Evolutionary conservation across 1,140 invertebrate genomes (phyloP).

Genomic region (Drosophila equinoxialis): DNA sequence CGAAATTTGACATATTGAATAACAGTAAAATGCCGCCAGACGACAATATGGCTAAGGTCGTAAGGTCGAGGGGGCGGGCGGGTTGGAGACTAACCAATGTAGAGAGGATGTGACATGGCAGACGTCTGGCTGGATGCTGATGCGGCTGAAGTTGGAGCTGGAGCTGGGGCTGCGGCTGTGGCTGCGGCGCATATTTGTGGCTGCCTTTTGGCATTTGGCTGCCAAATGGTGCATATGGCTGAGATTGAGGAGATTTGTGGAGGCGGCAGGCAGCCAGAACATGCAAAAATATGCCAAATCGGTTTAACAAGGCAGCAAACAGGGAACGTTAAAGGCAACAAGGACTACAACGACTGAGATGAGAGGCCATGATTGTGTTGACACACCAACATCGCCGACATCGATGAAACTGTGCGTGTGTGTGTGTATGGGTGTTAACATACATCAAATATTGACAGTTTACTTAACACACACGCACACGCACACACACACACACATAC

Average conservation of each 20-base stretch:
- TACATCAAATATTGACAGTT: conserved; percentile 82
- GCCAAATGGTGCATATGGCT: conserved; percentile 77
- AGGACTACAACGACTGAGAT: neutral
- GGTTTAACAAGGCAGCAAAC: conserved; percentile 61
- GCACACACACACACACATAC: conserved; percentile 20
- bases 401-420: conserved; percentile 14
- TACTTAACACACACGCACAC: conserved; percentile 62
- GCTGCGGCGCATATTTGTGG: conserved; percentile 68
- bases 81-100: neutral
- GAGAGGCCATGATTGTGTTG: conserved; percentile 57
- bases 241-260: conserved; percentile 1
- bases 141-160: neutral
- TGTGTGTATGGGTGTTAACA: conserved; percentile 70
- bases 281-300: conserved; percentile 77
- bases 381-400: conserved; percentile 49
- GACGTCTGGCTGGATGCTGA: conserved; percentile 42
- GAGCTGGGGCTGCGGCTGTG: conserved; percentile 16
- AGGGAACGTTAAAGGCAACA: conserved; percentile 20
- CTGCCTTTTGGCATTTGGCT: conserved; percentile 76
- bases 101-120: conserved; percentile 54
- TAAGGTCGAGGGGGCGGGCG: neutral
- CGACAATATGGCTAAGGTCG: conserved; percentile 16
- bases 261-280: conserved; percentile 21
- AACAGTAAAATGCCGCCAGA: conserved; percentile 69
- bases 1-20: conserved; percentile 81